Percentiles rank a stretch among this genome's conserved stretches.
phyloP scores from a whole-genome alignment of 2,888 invertebrate genomes.

The Achlya flavicornis region DNA sequence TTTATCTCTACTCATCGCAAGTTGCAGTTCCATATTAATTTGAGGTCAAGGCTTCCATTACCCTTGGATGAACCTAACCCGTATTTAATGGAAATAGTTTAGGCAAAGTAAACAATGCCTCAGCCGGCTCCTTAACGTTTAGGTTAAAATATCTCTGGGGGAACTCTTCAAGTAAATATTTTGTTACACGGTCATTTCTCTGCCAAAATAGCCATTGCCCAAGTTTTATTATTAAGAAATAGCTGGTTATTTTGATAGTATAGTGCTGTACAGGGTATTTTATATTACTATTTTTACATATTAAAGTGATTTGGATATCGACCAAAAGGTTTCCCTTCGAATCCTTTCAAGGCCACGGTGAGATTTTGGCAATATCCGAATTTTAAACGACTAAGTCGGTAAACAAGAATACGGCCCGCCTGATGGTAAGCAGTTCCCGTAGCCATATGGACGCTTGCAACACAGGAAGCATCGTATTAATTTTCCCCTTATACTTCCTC shows the following conservation, averaged over 20 bases:
- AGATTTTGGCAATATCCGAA: no score
- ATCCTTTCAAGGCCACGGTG: no score
- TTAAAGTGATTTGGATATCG: no score
- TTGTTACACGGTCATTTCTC: not conserved
- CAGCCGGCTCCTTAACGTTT: constrained; percentile 17
- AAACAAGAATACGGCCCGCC: no score
- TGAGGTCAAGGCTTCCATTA: constrained; percentile 30
- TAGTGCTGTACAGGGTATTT: no score
- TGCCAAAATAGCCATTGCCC: not conserved
- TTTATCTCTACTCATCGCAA: constrained; percentile 32
- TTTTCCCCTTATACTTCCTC: no score
- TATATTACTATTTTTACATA: no score
- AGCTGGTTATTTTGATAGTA: not conserved
- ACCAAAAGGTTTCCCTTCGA: no score
- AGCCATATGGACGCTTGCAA: no score
- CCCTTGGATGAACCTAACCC: constrained; percentile 27
- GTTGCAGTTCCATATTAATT: constrained; percentile 42
- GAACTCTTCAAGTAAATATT: not conserved
- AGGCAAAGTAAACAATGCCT: constrained; percentile 35
- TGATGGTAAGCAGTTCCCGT: no score
- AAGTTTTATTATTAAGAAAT: not conserved
- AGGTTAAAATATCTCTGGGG: not conserved
- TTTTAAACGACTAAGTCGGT: no score
- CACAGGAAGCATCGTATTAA: no score
- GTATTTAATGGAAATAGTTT: constrained; percentile 32